These are phyloP conservation scores for Atopsyche davidsoni DNA, from an alignment of 1,140 invertebrate species.

Conservation along the genomic window DNA sequence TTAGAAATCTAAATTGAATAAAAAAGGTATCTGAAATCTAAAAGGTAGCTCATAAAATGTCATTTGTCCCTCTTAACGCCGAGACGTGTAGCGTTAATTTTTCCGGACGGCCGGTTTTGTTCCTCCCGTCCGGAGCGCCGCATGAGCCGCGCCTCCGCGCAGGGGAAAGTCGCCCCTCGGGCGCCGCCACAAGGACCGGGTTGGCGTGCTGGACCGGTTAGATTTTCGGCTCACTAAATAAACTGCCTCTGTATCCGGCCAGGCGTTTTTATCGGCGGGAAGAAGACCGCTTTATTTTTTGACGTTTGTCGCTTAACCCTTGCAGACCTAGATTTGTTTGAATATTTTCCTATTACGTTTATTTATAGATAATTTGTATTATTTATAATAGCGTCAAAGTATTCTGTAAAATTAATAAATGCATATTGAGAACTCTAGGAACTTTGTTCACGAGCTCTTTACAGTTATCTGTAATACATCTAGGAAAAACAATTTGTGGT, in stretches of 20 bases:
- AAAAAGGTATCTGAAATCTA: no score
- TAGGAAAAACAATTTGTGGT: no score
- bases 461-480: no score
- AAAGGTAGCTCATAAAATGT: neutral
- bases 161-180: neutral
- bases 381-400: no score
- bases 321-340: neutral
- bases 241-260: slow-evolving; percentile 1
- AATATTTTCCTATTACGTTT: neutral
- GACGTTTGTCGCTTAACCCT: neutral
- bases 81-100: slow-evolving; percentile 2
- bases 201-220: neutral
- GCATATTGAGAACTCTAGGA: no score
- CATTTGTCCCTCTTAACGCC: neutral
- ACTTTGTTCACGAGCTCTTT: no score
- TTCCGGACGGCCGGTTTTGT: neutral
- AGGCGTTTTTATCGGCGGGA: slow-evolving; percentile 1
- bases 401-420: no score
- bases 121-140: neutral
- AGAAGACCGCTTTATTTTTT: neutral
- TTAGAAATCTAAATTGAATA: no score
- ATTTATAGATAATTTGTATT: no score
- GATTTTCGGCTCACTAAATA: neutral
- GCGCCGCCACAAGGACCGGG: no score
- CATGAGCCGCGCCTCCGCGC: neutral